Evolutionary conservation across 1,140 invertebrate species (phyloP).

Genomic region (Arctopsyche grandis): DNA sequence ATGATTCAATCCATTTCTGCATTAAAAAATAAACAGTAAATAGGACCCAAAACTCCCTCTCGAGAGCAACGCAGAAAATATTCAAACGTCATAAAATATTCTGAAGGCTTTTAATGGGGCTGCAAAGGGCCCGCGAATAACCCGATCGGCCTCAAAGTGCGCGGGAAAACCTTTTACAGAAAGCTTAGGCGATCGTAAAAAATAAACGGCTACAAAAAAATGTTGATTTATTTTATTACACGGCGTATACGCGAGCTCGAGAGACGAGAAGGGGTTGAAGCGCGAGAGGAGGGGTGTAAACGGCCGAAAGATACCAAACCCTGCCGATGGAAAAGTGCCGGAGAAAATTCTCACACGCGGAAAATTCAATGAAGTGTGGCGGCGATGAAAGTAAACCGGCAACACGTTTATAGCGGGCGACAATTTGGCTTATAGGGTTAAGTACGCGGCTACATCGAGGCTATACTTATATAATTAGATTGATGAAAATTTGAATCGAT

Average conservation of each 20-base stretch:
- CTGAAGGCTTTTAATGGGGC: constrained; percentile 45
- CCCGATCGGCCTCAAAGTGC: constrained; percentile 51
- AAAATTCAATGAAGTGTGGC: constrained; percentile 41
- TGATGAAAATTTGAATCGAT: no score
- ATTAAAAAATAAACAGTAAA: constrained; percentile 35
- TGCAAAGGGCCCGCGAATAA: constrained; percentile 49
- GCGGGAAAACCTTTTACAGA: constrained; percentile 48
- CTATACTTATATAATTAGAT: no score
- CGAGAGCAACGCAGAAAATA: constrained; percentile 38
- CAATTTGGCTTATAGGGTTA: constrained; percentile 19
- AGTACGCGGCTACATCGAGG: background rate
- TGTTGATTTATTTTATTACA: constrained; percentile 54
- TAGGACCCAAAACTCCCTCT: background rate
- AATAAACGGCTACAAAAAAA: constrained; percentile 53
- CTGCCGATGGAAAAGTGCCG: background rate
- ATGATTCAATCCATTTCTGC: constrained; percentile 27
- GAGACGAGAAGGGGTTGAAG: background rate
- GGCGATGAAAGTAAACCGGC: constrained; percentile 32
- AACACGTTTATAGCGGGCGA: background rate
- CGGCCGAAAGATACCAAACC: background rate
- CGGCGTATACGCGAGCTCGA: background rate
- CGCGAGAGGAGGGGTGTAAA: background rate
- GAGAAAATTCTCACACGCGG: background rate
- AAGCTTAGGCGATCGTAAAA: constrained; percentile 54
- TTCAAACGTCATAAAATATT: constrained; percentile 47